Base-by-base conservation (phyloP, 2,888 invertebrate species). In the Tinea pellionella region DNA sequence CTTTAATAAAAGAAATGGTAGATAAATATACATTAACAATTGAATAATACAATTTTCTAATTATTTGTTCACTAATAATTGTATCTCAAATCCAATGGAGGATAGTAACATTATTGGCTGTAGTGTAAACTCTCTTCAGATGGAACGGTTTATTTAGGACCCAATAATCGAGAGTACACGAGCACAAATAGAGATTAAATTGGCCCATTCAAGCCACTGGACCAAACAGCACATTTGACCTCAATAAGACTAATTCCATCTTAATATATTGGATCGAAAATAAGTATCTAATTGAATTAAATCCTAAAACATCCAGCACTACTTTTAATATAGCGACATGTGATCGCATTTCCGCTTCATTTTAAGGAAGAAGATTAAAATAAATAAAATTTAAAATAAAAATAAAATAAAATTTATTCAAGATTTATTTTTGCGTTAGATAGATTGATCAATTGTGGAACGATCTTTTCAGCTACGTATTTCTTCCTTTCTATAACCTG, bases 61-160 rank as follows among this genome's bases (percentile, higher is more conserved):
- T 24, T 24, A 24, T 24, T 24, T 3, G 24, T 24, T 24, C 2
- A 24, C 24, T 62, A 57, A 43, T 16, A 59, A 51, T 58, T 61
- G 58, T 42, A 47, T 60, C 57, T 59, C 29, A 67, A 65, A 70
- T 65, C 68, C 69, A 71, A 72, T 77, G 72, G 68, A 66, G 67
- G 63, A 69, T 73, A 73, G 71, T 75, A 76, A 77, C 68, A 68
- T 72, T 77, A 77, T 78, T 77, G 75, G 75, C 65, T 64, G 65
- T 67, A 68, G 66, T 65, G 69, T 74, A 80, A 80, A 78, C 76
- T 77, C 76, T 77, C 68, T 68, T 69, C 64, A 64, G 64, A 64
- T 67, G 66, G 66, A 75, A 77, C 69, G 71, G 81, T 84, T 84
- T 84, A 68, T 76, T 82, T 78, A 82, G 83, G 81, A 73, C 75